Evolutionary conservation across 1,140 invertebrate genomes (phyloP).

Genomic region (Drosophila mayri): DNA sequence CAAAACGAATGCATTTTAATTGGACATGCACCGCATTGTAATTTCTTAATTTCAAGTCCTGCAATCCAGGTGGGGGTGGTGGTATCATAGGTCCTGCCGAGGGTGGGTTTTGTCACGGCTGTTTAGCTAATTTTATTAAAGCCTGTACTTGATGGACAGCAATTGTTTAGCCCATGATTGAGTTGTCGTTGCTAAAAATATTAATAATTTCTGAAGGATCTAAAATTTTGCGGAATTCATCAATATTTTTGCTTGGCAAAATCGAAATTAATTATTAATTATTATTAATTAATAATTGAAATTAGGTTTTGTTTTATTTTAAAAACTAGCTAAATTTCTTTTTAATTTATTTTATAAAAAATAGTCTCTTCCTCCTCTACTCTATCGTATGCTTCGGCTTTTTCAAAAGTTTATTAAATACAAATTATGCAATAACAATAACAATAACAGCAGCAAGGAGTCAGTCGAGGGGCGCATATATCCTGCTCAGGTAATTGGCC

Average conservation of each 20-base stretch:
- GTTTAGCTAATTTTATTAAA: slow-evolving; percentile 16
- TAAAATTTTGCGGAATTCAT: background rate
- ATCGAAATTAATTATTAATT: too few relatives aligned
- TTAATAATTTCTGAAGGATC: background rate
- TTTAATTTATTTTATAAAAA: background rate
- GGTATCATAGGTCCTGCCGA: background rate
- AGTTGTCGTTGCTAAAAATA: background rate
- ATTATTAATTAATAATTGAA: too few relatives aligned
- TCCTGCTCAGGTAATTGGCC: slow-evolving; percentile 63
- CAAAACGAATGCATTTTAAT: slow-evolving; percentile 50
- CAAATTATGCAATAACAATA: slow-evolving; percentile 52
- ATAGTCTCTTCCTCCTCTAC: background rate
- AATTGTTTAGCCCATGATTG: background rate
- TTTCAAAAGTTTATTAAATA: slow-evolving; percentile 60
- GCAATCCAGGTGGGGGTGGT: slow-evolving; percentile 15
- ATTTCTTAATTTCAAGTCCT: slow-evolving; percentile 49
- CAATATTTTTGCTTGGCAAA: background rate
- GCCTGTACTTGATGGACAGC: slow-evolving; percentile 15
- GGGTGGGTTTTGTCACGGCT: slow-evolving; percentile 20
- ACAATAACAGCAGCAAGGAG: slow-evolving; percentile 2
- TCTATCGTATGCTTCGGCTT: background rate
- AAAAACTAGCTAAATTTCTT: background rate
- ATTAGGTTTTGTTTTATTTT: too few relatives aligned
- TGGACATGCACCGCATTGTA: slow-evolving; percentile 47
- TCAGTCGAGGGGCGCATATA: slow-evolving; percentile 17